A percentile compares a stretch with the other conserved stretches of the same genome.
phyloP scores from a whole-genome alignment of 2,797 vertebrate species.

The Alfaro cultratus region DNA sequence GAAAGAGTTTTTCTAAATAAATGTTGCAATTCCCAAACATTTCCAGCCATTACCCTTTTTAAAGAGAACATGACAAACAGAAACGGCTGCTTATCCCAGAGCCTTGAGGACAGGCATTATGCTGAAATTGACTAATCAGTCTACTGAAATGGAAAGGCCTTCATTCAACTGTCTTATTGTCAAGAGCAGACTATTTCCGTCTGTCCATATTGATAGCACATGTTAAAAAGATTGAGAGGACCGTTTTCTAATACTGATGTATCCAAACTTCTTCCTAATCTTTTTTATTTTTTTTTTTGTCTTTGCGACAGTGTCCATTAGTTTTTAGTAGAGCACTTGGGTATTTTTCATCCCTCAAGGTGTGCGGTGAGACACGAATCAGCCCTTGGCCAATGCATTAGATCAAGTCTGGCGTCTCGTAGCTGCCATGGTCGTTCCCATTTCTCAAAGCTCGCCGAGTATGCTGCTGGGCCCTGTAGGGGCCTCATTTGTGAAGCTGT shows the following conservation, averaged over 20 bases:
- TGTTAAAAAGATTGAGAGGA: constrained; percentile 62
- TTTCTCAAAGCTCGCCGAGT: constrained; percentile 78
- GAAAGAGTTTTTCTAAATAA: constrained; percentile 67
- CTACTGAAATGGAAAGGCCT: constrained; percentile 72
- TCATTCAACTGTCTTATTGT: constrained; percentile 64
- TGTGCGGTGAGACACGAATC: constrained; percentile 76
- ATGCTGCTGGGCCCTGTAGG: constrained; percentile 71
- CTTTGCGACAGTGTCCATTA: constrained; percentile 80
- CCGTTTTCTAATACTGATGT: constrained; percentile 61
- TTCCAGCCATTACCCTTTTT: constrained; percentile 63
- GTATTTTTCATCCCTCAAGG: constrained; percentile 83
- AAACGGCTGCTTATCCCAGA: constrained; percentile 74
- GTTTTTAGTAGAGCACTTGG: constrained; percentile 74
- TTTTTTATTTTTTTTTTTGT: constrained; percentile 47
- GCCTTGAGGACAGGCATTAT: constrained; percentile 73
- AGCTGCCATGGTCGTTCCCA: constrained; percentile 80
- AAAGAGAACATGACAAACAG: constrained; percentile 63
- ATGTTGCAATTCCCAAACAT: constrained; percentile 63
- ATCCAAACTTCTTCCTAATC: constrained; percentile 50
- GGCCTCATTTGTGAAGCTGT: constrained; percentile 82
- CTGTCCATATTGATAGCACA: constrained; percentile 44
- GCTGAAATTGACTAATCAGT: constrained; percentile 75
- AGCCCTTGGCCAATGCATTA: constrained; percentile 79
- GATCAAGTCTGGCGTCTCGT: constrained; percentile 76
- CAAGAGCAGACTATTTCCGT: constrained; percentile 68